Evolutionary conservation across 2,888 invertebrate species (phyloP).

Genomic region (Drosophila subsilvestris): DNA sequence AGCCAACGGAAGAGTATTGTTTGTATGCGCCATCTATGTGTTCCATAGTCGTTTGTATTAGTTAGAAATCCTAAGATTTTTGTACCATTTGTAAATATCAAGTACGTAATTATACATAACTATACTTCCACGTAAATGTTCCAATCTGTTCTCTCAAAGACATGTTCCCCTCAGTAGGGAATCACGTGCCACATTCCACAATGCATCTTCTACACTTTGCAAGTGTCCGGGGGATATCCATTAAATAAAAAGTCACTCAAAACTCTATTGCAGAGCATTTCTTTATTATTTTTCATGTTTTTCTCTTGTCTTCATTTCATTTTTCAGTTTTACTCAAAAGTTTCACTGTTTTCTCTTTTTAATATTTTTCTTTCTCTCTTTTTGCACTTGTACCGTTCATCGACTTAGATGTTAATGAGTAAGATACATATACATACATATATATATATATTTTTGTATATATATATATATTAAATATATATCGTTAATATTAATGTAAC

Average conservation of each 20-base stretch:
- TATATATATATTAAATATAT: constrained; percentile 62
- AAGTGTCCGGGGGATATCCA: background rate
- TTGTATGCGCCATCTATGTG: background rate
- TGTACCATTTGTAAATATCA: background rate
- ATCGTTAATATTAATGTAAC: constrained; percentile 68
- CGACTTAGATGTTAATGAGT: constrained; percentile 73
- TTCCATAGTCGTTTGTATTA: background rate
- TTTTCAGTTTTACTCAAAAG: constrained; percentile 48
- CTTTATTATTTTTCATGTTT: constrained; percentile 69
- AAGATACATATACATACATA: constrained; percentile 51
- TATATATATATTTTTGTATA: constrained; percentile 43
- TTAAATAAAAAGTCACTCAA: constrained; percentile 7
- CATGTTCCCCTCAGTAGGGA: no score
- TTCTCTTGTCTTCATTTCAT: constrained; percentile 45
- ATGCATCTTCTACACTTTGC: no score
- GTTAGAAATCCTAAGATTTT: background rate
- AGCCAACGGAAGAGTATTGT: no score
- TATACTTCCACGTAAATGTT: no score
- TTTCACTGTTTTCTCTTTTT: constrained; percentile 34
- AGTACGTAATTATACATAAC: background rate
- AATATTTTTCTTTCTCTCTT: constrained; percentile 38
- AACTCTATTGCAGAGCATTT: constrained; percentile 82
- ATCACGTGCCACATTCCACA: no score
- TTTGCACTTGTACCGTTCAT: constrained; percentile 79
- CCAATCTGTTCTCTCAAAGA: no score